A percentile compares a stretch with the other conserved stretches of the same genome.
Evolutionary conservation across 2,113 vertebrate species (phyloP).

Genomic region (Mus musculus): DNA sequence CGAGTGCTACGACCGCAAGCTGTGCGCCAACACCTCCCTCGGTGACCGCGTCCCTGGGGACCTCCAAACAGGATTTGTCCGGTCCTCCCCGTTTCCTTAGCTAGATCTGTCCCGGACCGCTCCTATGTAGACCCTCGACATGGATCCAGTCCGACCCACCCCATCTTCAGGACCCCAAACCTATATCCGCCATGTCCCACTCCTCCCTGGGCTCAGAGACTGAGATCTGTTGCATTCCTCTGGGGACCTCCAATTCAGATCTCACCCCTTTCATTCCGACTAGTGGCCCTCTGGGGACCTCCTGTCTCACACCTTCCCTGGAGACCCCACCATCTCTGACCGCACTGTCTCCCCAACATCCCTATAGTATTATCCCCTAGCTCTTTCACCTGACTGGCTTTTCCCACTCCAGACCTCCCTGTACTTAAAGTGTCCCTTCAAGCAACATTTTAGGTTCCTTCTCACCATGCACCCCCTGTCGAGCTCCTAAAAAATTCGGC

Average conservation of each 20-base stretch:
- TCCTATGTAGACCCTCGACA: background rate
- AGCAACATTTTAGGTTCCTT: background rate
- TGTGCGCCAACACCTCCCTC: conserved; percentile 94
- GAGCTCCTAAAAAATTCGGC: background rate
- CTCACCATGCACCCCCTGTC: background rate
- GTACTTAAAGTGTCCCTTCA: fast-evolving
- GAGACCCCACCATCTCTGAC: background rate
- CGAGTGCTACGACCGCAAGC: conserved; percentile 97
- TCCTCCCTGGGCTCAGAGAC: background rate
- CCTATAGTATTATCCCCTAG: background rate
- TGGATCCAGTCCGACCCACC: no score
- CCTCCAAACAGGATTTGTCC: background rate
- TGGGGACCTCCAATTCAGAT: background rate
- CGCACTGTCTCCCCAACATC: background rate
- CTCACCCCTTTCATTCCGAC: background rate
- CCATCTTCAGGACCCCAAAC: background rate
- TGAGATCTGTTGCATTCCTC: background rate
- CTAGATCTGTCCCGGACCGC: background rate
- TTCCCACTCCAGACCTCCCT: background rate
- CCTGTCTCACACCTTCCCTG: background rate
- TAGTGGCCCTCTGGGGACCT: no score
- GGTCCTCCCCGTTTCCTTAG: fast-evolving
- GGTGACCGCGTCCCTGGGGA: conserved; percentile 75
- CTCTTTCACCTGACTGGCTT: background rate
- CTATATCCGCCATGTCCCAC: fast-evolving